phyloP scores from a whole-genome alignment of 2,888 invertebrate genomes.

The Gari tellinella region DNA sequence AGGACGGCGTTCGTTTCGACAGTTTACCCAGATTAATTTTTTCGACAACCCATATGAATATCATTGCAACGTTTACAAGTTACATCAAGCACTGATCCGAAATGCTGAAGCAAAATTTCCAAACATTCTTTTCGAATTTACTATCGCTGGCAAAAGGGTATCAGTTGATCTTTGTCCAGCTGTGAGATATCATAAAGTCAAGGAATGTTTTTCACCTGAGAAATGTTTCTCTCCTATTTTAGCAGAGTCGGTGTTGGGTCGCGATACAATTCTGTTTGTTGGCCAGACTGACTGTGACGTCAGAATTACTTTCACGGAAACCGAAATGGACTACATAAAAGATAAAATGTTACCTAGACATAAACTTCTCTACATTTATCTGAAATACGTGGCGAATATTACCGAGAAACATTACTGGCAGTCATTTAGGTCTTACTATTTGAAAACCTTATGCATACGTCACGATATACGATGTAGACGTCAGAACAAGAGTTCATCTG shows the following conservation, averaged over 20 bases:
- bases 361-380: slow-evolving; percentile 9
- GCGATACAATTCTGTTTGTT: slow-evolving; percentile 5
- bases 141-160: slow-evolving; percentile 2
- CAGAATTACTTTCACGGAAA: slow-evolving; percentile 9
- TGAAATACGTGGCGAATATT: not conserved
- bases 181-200: not conserved
- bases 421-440: not conserved
- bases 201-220: slow-evolving; percentile 2
- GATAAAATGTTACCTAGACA: not conserved
- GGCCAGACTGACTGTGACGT: not conserved
- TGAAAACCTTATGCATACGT: slow-evolving; percentile 4
- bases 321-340: slow-evolving; percentile 14
- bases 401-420: not conserved
- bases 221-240: not conserved
- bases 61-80: not conserved
- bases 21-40: not conserved
- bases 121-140: slow-evolving; percentile 4
- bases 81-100: slow-evolving; percentile 9
- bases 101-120: slow-evolving; percentile 3
- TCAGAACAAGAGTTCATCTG: not conserved
- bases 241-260: not conserved
- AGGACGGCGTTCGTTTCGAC: not conserved
- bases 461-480: slow-evolving; percentile 3
- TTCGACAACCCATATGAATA: not conserved
- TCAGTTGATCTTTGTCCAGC: slow-evolving; percentile 15